Base-by-base conservation (phyloP, 2,888 invertebrate genomes). In the Epistrophe eligans region DNA sequence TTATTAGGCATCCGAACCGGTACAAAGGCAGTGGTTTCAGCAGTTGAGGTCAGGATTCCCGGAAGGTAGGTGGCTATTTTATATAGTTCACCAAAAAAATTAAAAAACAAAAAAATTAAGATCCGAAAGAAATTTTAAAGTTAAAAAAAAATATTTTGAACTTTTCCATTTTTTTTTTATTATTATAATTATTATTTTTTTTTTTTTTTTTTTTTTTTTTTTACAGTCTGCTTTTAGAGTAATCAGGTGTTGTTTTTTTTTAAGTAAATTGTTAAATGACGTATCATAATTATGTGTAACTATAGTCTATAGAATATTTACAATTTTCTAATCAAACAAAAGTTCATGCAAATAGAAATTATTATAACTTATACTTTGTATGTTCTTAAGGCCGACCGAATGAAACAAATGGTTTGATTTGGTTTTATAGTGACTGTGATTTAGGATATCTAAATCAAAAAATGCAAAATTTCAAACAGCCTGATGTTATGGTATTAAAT, bases 41-140 rank as follows among this genome's bases (percentile, higher is more conserved):
- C 89, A 90, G 90, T 90, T 90, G 89, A 90, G 90, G 89, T 89
- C 90, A 90, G 90, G 88, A 88, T 89, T 90, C 89, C 90, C 90
- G 90, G 90, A 89, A 90, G 89, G 89, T 88, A 89, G 89, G 90
- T 82, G 82, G 52, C 76, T 55, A 43, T 52, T 64, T 64, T 71
- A 15, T 28, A 32, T 62, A 50, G 45, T 66, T 40, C 64, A 57
- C 72, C 72, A 45, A 45, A 24, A 60, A 4, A 24, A 9, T 2
- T 15, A 3, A 48, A 13, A 28, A 28, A 28, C 5, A 28, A 28
- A 28, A 4, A 32, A 15, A 57, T 0, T 17, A 35, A 35, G 1
- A 8, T 35, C 66, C 60, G 40, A 60, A 19, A 60, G 4, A 40
- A 13, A 38, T 13, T 58, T 6, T 32, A 2, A 24, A 24, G 3